Conservation (phyloP, 1,140 invertebrate genomes). For the Drosophila obscura region DNA sequence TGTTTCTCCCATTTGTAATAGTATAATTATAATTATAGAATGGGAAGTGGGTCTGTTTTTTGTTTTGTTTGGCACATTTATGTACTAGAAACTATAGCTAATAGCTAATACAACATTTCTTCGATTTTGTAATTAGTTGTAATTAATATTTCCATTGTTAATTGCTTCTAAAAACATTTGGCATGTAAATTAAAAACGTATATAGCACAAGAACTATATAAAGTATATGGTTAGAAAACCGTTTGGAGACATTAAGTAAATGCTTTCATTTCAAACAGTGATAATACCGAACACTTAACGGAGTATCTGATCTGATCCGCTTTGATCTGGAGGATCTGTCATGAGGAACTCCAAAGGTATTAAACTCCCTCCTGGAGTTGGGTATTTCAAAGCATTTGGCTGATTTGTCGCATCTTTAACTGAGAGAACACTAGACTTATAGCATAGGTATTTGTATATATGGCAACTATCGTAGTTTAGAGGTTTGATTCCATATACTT, state of each 20-base stretch:
- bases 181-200: conserved; percentile 62
- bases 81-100: conserved; percentile 59
- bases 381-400: conserved; percentile 31
- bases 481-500: conserved; percentile 14
- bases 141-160: conserved; percentile 21
- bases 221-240: conserved; percentile 56
- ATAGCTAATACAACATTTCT: conserved; percentile 63
- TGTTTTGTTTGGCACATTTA: conserved; percentile 67
- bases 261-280: conserved; percentile 49
- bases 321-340: conserved; percentile 2
- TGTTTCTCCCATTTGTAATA: conserved; percentile 14
- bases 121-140: conserved; percentile 25
- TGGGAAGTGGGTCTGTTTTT: not conserved
- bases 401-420: conserved; percentile 36
- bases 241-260: conserved; percentile 51
- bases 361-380: not conserved
- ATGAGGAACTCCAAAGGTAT: conserved; percentile 3
- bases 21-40: conserved; percentile 26
- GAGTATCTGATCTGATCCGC: not conserved
- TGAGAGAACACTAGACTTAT: conserved; percentile 32
- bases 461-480: conserved; percentile 10
- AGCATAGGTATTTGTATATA: conserved; percentile 1
- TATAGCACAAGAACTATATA: conserved; percentile 40
- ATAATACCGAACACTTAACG: conserved; percentile 23
- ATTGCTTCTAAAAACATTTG: conserved; percentile 50